Percentiles rank a stretch among this genome's conserved stretches.
phyloP scores from a whole-genome alignment of 2,888 invertebrate species.

The Vesta saturnalis region DNA sequence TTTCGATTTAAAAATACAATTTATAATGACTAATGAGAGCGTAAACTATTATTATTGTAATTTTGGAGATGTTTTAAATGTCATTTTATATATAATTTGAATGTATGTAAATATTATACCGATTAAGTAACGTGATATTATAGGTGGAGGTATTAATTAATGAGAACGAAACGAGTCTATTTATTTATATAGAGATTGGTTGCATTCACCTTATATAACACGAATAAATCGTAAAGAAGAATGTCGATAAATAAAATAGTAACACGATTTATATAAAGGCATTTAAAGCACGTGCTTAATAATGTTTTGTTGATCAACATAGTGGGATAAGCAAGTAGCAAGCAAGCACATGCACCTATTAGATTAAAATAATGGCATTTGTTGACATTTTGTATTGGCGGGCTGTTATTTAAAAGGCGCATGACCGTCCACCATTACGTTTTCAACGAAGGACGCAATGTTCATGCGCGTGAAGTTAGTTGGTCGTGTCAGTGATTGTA shows the following conservation, averaged over 20 bases:
- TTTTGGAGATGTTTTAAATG: no score
- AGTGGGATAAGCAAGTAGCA: background rate
- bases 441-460: conserved; percentile 58
- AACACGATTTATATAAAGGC: conserved; percentile 13
- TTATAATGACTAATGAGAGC: no score
- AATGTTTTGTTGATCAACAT: conserved; percentile 27
- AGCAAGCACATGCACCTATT: conserved; percentile 8
- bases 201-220: background rate
- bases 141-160: no score
- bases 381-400: conserved; percentile 43
- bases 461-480: conserved; percentile 62
- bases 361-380: conserved; percentile 33
- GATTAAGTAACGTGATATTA: no score
- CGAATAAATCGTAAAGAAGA: background rate
- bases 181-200: background rate
- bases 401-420: conserved; percentile 44
- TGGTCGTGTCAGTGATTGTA: conserved; percentile 42
- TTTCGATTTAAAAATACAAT: no score
- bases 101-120: no score
- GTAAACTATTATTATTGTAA: no score
- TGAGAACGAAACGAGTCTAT: background rate
- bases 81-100: no score
- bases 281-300: conserved; percentile 21
- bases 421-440: conserved; percentile 54
- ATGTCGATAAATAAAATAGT: conserved; percentile 15